Evolutionary conservation across 1,140 invertebrate species (phyloP).

Genomic region (Episyrphus balteatus): DNA sequence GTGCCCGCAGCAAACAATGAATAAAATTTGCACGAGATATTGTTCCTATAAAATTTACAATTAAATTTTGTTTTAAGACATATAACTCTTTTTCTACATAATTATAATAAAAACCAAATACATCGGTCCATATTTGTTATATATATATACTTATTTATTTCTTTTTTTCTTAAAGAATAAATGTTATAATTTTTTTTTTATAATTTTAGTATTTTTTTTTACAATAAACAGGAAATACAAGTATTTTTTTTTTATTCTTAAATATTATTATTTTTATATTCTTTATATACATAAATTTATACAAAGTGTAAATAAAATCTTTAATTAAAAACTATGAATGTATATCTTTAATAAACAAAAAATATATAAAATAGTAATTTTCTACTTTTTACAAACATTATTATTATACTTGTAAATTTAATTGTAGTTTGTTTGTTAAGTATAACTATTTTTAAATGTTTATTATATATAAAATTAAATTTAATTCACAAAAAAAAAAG

Average conservation of each 20-base stretch:
- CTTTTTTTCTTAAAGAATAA: conserved; percentile 5
- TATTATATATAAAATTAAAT: neutral
- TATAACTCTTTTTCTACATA: too few relatives aligned
- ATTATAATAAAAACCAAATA: too few relatives aligned
- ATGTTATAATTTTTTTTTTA: conserved; percentile 9
- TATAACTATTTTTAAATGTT: conserved; percentile 23
- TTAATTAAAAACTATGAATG: neutral
- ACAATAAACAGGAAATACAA: too few relatives aligned
- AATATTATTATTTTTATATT: too few relatives aligned
- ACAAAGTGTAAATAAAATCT: neutral
- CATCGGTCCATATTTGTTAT: too few relatives aligned
- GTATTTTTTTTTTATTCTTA: too few relatives aligned
- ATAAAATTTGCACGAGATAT: conserved; percentile 8
- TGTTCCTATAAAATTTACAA: too few relatives aligned
- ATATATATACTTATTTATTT: conserved; percentile 2
- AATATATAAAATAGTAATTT: conserved; percentile 5
- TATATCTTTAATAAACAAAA: neutral
- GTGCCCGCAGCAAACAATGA: conserved; percentile 29
- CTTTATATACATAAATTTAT: neutral
- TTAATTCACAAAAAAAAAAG: neutral
- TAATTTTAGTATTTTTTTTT: conserved; percentile 4
- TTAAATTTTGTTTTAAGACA: too few relatives aligned
- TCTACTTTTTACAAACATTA: too few relatives aligned
- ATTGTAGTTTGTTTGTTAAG: too few relatives aligned
- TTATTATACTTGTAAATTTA: too few relatives aligned